A percentile compares a stretch with the other conserved stretches of the same genome.
These are phyloP conservation scores for Temnothorax nylanderi DNA, from an alignment of 1,140 invertebrate species.

Conservation along the genomic window DNA sequence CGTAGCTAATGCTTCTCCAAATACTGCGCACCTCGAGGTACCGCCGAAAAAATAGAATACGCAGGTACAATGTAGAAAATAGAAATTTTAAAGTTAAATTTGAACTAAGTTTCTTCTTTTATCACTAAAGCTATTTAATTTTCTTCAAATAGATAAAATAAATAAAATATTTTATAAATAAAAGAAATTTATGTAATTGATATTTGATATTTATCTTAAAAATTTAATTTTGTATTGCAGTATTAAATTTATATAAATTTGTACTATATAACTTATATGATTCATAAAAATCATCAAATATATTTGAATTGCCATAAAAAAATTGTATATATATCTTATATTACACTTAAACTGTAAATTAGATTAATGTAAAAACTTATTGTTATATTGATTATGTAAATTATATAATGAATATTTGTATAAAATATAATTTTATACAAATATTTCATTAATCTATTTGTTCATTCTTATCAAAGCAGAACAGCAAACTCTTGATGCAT, in stretches of 20 bases:
- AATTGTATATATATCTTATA: neutral
- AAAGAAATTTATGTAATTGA: neutral
- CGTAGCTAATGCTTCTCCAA: conserved; percentile 46
- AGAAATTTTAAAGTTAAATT: neutral
- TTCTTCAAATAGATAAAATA: neutral
- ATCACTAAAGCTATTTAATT: neutral
- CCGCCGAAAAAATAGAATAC: conserved; percentile 8
- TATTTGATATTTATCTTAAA: neutral
- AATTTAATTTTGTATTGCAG: neutral
- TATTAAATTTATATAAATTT: neutral
- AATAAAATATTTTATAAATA: neutral
- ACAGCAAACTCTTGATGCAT: neutral
- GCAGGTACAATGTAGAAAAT: neutral
- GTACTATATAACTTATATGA: neutral
- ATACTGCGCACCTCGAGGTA: conserved; percentile 5
- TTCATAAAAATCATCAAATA: neutral
- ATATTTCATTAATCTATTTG: neutral
- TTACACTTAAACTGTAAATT: neutral
- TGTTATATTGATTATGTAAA: neutral
- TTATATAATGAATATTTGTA: neutral
- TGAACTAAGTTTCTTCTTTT: neutral
- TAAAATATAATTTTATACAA: neutral
- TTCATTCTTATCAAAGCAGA: neutral
- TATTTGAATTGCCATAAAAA: neutral
- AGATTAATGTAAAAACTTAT: neutral